Base-by-base conservation (phyloP, 2,888 invertebrate genomes). In the Archips xylosteana region DNA sequence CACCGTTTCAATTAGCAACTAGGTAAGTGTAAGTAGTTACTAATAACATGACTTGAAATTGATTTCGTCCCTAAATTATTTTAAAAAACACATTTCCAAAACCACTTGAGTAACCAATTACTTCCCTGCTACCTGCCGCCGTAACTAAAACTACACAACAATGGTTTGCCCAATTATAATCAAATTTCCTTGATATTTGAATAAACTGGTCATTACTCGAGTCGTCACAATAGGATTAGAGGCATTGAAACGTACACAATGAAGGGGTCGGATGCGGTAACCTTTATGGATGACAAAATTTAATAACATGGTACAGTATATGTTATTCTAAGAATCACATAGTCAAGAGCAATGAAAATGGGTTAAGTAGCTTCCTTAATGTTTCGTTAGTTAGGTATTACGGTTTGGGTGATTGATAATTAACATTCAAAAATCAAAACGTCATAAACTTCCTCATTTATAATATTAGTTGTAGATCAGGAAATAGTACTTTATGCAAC, bases 141-240 rank as follows among this genome's bases (percentile, higher is more conserved):
- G 39, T 49, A 63, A 59, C 60, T 59, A 63, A 70, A 62, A 66
- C 75, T 77, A 78, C 78, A 82, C 79, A 85, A 82, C 80, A 85
- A 84, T 83, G 81, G 79, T 78, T 54, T 75, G 79, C 78, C 83
- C 88, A 91, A 92, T 92, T 92, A 92, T 89, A 87, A 88, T 89
- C 91, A 86, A 90, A 92, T 92, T 91, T 89, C 82, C 86, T 82
- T 87, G 87, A 86, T 87, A 87, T 86, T 86, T 82, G 85, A 86
- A 85, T 83, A 85, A 79, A 80, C 81, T 75, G 78, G 82, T 87
- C 85, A 86, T 88, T 87, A 87, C 80, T 80, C 72, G 75, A 70
- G 78, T 82, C 79, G 85, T 83, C 83, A 89, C 88, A 91, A 90
- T 88, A 83, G 62, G 62, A 51, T 71, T 47, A 60, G 59, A 62